Evolutionary conservation across 2,888 invertebrate genomes (phyloP).

Genomic region (Plagodis pulveraria): DNA sequence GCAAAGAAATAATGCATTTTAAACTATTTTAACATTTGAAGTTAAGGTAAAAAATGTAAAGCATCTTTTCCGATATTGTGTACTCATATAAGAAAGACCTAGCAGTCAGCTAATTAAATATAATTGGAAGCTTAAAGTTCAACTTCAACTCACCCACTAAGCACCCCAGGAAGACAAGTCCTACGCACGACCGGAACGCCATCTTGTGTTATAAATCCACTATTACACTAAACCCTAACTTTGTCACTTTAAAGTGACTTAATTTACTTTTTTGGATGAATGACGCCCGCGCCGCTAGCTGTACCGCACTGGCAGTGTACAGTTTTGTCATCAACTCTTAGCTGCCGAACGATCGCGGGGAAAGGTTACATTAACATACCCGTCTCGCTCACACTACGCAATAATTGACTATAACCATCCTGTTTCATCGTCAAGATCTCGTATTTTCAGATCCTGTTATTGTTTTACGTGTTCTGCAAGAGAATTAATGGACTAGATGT

Average conservation of each 20-base stretch:
- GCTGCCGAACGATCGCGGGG: slow-evolving; percentile 67
- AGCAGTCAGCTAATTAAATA: not conserved
- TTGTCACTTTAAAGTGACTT: slow-evolving; percentile 69
- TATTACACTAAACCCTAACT: slow-evolving; percentile 59
- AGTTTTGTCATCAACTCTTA: slow-evolving; percentile 77
- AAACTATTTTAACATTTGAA: too few relatives aligned
- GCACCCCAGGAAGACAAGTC: slow-evolving; percentile 65
- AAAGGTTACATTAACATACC: slow-evolving; percentile 69
- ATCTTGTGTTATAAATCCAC: slow-evolving; percentile 64
- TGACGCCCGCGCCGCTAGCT: slow-evolving; percentile 74
- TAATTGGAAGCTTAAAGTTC: slow-evolving; percentile 7
- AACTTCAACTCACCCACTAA: slow-evolving; percentile 69
- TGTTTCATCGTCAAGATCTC: slow-evolving; percentile 48
- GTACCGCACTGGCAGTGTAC: slow-evolving; percentile 75
- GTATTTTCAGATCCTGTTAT: slow-evolving; percentile 73
- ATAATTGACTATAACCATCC: slow-evolving; percentile 48
- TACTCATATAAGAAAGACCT: not conserved
- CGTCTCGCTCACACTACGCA: slow-evolving; percentile 54
- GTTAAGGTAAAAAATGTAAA: too few relatives aligned
- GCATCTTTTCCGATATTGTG: not conserved
- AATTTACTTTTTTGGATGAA: slow-evolving; percentile 54
- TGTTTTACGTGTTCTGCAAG: slow-evolving; percentile 75
- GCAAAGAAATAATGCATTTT: too few relatives aligned
- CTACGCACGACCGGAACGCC: slow-evolving; percentile 69
- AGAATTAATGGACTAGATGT: slow-evolving; percentile 56